Conservation (phyloP, 1,140 invertebrate species). For the Branchinecta lynchi region DNA sequence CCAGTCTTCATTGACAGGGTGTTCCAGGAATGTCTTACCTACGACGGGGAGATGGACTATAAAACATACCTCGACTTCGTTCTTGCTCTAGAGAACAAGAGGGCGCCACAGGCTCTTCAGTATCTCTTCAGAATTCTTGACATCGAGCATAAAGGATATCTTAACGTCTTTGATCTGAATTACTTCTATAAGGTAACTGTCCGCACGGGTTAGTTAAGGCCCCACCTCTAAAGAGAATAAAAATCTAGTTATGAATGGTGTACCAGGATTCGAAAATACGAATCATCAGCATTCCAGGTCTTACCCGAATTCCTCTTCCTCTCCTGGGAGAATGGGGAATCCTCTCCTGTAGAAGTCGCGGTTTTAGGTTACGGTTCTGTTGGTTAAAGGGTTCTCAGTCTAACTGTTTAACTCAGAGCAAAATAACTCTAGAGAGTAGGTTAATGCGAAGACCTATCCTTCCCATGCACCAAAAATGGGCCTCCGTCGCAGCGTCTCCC, state of each 20-base stretch:
- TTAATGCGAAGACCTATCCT: too few species aligned
- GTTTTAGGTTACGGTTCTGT: too few species aligned
- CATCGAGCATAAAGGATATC: constrained; percentile 67
- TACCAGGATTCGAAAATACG: neutral
- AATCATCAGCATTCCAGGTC: too few species aligned
- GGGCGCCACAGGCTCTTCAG: constrained; percentile 74
- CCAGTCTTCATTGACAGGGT: constrained; percentile 78
- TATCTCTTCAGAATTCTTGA: constrained; percentile 87
- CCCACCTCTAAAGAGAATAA: neutral
- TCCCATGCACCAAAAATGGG: too few species aligned
- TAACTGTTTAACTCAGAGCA: too few species aligned
- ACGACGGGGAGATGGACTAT: constrained; percentile 94
- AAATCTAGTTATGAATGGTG: neutral
- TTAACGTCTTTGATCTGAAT: constrained; percentile 77
- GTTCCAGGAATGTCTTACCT: constrained; percentile 88
- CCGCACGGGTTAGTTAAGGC: neutral
- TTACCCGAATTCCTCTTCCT: too few species aligned
- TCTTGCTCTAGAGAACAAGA: constrained; percentile 76
- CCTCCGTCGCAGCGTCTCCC: too few species aligned
- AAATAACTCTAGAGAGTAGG: too few species aligned
- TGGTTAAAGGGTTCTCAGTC: too few species aligned
- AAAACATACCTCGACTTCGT: constrained; percentile 93
- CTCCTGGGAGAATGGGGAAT: too few species aligned
- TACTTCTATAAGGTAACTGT: constrained; percentile 70
- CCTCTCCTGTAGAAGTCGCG: too few species aligned